Conservation (phyloP, 2,888 invertebrate genomes). For the Cantharis flavilabris region DNA sequence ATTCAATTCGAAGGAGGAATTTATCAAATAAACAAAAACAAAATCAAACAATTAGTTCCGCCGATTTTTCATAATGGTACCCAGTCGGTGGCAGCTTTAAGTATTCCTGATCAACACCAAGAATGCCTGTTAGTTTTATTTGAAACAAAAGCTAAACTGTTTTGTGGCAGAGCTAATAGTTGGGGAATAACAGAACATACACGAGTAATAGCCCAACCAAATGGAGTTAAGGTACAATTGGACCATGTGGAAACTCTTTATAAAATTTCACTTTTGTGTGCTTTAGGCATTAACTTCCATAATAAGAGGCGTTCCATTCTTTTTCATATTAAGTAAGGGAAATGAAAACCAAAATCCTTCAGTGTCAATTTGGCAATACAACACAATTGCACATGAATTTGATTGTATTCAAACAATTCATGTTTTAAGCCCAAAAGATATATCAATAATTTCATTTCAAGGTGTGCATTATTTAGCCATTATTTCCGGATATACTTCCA, state of each 20-base stretch:
- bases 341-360: slow-evolving; percentile 31
- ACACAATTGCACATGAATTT: slow-evolving; percentile 36
- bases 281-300: background rate
- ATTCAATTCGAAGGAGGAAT: slow-evolving; percentile 16
- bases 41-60: slow-evolving; percentile 12
- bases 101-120: slow-evolving; percentile 33
- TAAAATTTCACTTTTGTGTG: background rate
- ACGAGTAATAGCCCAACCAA: background rate
- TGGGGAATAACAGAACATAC: background rate
- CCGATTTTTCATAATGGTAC: slow-evolving; percentile 39
- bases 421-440: slow-evolving; percentile 42
- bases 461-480: slow-evolving; percentile 46
- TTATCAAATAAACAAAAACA: slow-evolving; percentile 11
- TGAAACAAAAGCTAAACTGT: slow-evolving; percentile 1
- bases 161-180: slow-evolving; percentile 5
- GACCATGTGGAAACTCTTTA: too few relatives aligned
- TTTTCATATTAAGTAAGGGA: slow-evolving; percentile 12
- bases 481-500: slow-evolving; percentile 42
- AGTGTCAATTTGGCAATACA: slow-evolving; percentile 44
- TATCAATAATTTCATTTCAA: slow-evolving; percentile 41
- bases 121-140: slow-evolving; percentile 39
- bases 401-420: slow-evolving; percentile 42
- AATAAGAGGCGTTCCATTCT: slow-evolving; percentile 4
- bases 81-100: slow-evolving; percentile 36
- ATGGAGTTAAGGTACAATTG: background rate